Base-by-base conservation (phyloP, 92 coral and sea anemone species). In the Blastomussa wellsi region DNA sequence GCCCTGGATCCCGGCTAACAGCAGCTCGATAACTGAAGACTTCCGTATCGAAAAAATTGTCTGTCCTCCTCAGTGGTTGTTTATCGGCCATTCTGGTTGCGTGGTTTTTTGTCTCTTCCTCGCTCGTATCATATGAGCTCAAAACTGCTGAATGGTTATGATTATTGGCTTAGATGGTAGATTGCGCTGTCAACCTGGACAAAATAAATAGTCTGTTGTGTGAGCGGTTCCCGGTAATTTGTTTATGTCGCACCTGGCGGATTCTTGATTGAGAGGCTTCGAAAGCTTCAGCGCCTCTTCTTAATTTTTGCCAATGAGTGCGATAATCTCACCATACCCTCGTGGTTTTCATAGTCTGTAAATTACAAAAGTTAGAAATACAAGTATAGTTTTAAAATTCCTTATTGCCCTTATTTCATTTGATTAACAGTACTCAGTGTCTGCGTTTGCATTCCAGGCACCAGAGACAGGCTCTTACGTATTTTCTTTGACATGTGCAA, bases 401-500 rank as follows among this genome's bases (percentile, higher is more conserved):
- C 1, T 52, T 0, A 52, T 52, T 52, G 59, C 22, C 1, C 17
- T 52, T 16, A 16, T 19, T 22, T 2, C 59, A 55, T 55, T 3
- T 1, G 67, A 60, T 60, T n/a, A 60, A 32, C 67, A n/a, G 33
- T 26, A n/a, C 67, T 26, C 12, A 60, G 0, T 60, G 33, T 26
- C 31, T 3, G 67, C 11, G 16, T 60, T 13, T 80, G 39, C 9
- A 20, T 67, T 80, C 28, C 36, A 80, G 84, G 62, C 84, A 16
- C 55, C 84, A 44, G 33, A 35, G 16, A 80, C 64, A 12, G 84
- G 84, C 31, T 67, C 62, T 69, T 70, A 64, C 59, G 44, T 66
- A 32, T 80, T 80, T 33, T 66, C 62, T 22, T 66, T 80, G 41
- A 20, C 76, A 19, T 80, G 84, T 32, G 60, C 60, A 16, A 80